A percentile compares a stretch with the other conserved stretches of the same genome.
phyloP scores from a whole-genome alignment of 2,888 invertebrate genomes.

The Andrena dorsata region DNA sequence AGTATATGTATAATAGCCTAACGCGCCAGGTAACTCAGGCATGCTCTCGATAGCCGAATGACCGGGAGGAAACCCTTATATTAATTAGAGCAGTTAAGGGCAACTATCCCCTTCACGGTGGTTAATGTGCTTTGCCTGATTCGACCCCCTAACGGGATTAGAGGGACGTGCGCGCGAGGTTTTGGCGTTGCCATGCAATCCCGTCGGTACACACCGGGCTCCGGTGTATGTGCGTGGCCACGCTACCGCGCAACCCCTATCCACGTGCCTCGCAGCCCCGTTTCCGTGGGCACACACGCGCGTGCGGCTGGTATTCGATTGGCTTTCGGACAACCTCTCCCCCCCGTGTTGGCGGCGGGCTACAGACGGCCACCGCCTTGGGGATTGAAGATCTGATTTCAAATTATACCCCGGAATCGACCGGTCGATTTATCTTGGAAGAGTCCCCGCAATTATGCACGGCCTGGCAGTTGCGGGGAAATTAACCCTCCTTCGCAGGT shows the following conservation, averaged over 20 bases:
- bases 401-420: conserved; percentile 66
- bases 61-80: conserved; percentile 79
- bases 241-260: conserved; percentile 19
- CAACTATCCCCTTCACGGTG: conserved; percentile 76
- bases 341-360: conserved; percentile 44
- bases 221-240: conserved; percentile 12
- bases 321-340: conserved; percentile 66
- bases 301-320: conserved; percentile 62
- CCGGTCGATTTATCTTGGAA: conserved; percentile 56
- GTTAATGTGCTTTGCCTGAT: conserved; percentile 82
- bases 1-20: conserved; percentile 50
- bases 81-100: conserved; percentile 83
- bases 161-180: conserved; percentile 71
- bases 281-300: background rate
- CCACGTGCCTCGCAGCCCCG: background rate
- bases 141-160: conserved; percentile 83
- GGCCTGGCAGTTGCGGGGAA: conserved; percentile 29
- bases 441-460: conserved; percentile 45
- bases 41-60: conserved; percentile 59
- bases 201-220: conserved; percentile 64
- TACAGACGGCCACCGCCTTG: conserved; percentile 53
- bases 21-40: conserved; percentile 48
- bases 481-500: conserved; percentile 33
- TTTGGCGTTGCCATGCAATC: conserved; percentile 76
- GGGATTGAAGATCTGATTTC: conserved; percentile 70